phyloP scores from a whole-genome alignment of 2,888 invertebrate species.

The Atrina japonica region DNA sequence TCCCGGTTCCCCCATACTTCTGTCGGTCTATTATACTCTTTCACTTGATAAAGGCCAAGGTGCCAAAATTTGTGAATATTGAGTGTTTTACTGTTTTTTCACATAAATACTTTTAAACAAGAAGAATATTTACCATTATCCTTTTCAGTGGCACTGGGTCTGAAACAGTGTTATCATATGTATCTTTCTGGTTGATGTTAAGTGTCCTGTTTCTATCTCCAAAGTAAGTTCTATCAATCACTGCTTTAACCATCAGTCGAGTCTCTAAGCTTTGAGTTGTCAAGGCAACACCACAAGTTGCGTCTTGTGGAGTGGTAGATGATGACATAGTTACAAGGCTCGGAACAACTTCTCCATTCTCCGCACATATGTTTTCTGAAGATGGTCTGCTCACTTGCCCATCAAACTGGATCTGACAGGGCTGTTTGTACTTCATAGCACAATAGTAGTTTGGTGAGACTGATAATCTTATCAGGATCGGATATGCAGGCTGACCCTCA shows the following conservation, averaged over 20 bases:
- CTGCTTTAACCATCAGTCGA: slow-evolving; percentile 35
- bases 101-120: too few relatives aligned
- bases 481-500: slow-evolving; percentile 43
- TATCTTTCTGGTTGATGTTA: slow-evolving; percentile 21
- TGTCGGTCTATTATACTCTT: too few relatives aligned
- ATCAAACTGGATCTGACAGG: slow-evolving; percentile 46
- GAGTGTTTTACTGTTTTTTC: too few relatives aligned
- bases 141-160: slow-evolving; percentile 4
- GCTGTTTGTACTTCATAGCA: slow-evolving; percentile 44
- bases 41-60: too few relatives aligned
- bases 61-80: too few relatives aligned
- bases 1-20: too few relatives aligned
- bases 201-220: slow-evolving; percentile 12
- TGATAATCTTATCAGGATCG: slow-evolving; percentile 36
- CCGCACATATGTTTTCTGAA: slow-evolving; percentile 28
- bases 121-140: slow-evolving; percentile 9
- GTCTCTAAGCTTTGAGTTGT: background rate
- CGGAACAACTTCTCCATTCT: slow-evolving; percentile 15
- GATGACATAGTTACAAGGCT: slow-evolving; percentile 18
- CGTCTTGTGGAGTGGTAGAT: slow-evolving; percentile 3
- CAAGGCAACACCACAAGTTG: slow-evolving; percentile 34
- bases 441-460: slow-evolving; percentile 48
- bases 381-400: slow-evolving; percentile 13
- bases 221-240: slow-evolving; percentile 32
- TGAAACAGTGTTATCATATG: background rate